phyloP scores from a whole-genome alignment of 2,888 invertebrate genomes.

The Mactromeris polynyma region DNA sequence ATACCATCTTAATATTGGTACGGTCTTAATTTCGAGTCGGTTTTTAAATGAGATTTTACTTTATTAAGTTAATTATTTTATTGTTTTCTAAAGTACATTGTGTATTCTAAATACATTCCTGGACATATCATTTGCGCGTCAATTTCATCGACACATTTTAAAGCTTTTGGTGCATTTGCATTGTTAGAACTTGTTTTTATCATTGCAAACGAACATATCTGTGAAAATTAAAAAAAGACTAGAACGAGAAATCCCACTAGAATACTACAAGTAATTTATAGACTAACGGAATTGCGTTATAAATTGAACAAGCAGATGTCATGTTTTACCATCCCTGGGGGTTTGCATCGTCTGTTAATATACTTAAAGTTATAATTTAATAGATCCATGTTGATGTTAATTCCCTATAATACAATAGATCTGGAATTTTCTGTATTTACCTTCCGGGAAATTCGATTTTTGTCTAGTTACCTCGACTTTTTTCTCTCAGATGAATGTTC shows the following conservation, averaged over 20 bases:
- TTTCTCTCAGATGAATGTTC: no score
- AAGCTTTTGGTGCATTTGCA: neutral
- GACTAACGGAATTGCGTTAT: neutral
- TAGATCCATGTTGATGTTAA: neutral
- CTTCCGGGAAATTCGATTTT: neutral
- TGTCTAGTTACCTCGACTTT: neutral
- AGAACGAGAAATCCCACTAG: neutral
- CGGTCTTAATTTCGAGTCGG: no score
- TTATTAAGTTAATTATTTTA: no score
- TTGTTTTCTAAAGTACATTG: no score
- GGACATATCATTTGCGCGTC: no score
- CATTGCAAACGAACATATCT: neutral
- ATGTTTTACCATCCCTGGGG: neutral
- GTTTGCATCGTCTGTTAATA: neutral
- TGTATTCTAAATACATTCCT: no score
- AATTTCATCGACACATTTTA: no score
- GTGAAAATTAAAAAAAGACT: neutral
- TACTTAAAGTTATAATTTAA: neutral
- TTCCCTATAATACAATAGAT: neutral
- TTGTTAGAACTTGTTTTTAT: neutral
- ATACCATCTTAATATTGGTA: no score
- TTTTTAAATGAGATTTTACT: no score
- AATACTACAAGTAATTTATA: neutral
- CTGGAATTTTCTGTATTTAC: neutral
- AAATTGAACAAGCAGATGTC: neutral